These are phyloP conservation scores for Falco peregrinus DNA, from an alignment of 2,797 vertebrate genomes.

Conservation along the genomic window DNA sequence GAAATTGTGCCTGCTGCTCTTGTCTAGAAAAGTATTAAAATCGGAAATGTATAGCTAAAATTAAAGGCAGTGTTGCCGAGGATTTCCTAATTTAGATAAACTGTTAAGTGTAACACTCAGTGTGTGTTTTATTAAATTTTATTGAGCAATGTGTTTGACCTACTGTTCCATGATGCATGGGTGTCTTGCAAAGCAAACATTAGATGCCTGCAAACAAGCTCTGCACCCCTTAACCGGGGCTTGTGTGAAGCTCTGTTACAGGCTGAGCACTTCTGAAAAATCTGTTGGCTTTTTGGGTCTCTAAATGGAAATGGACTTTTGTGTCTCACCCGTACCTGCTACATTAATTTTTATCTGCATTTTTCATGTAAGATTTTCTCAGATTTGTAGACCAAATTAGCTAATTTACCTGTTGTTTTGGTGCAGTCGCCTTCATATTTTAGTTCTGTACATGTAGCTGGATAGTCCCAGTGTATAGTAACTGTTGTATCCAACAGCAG, in stretches of 20 bases:
- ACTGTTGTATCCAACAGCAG: neutral
- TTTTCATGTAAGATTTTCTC: neutral
- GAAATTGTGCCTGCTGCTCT: neutral
- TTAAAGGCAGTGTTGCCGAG: neutral
- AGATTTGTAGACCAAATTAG: neutral
- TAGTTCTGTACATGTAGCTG: neutral
- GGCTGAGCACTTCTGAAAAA: neutral
- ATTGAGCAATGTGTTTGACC: neutral
- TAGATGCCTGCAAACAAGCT: neutral
- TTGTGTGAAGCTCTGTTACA: neutral
- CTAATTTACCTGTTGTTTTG: neutral
- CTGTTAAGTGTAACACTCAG: neutral
- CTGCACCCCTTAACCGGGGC: neutral
- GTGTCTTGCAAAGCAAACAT: neutral
- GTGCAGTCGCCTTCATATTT: neutral
- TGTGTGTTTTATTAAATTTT: neutral
- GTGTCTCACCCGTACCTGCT: neutral
- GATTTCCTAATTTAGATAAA: neutral
- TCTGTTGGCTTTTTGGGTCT: neutral
- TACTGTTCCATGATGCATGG: neutral
- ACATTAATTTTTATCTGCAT: neutral
- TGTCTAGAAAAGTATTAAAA: neutral
- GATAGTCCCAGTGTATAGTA: neutral
- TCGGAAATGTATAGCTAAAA: neutral
- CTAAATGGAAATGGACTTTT: neutral